These are phyloP conservation scores for Ptilonorhynchus violaceus DNA, from an alignment of 2,113 vertebrate genomes.

Conservation along the genomic window DNA sequence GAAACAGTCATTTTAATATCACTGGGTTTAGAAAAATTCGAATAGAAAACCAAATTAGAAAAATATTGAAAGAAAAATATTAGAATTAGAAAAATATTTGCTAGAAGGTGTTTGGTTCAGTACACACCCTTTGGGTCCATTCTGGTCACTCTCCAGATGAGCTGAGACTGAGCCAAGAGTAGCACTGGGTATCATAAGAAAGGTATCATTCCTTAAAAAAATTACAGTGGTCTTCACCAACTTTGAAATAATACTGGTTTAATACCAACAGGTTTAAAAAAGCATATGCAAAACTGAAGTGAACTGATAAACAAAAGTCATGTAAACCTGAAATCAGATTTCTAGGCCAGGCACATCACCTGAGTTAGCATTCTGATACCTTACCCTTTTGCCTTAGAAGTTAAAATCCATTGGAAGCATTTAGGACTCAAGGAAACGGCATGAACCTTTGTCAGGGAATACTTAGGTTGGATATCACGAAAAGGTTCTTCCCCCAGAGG, in stretches of 20 bases:
- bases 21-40: not conserved
- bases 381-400: not conserved
- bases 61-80: not conserved
- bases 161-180: not conserved
- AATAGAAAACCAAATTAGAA: not conserved
- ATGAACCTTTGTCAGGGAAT: not conserved
- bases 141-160: not conserved
- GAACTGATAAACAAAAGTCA: not conserved
- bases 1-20: not conserved
- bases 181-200: not conserved
- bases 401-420: not conserved
- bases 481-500: not conserved
- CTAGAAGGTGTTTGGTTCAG: not conserved
- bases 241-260: not conserved
- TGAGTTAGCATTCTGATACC: not conserved
- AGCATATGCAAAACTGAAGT: not conserved
- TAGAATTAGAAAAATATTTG: not conserved
- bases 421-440: not conserved
- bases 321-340: not conserved
- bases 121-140: not conserved
- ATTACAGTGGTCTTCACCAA: not conserved
- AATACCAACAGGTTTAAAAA: not conserved
- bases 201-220: not conserved
- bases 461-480: not conserved
- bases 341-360: not conserved